Evolutionary conservation across 2,797 vertebrate species (phyloP), one percentile per base, ranked within the genome.

Genomic region (Melanotaenia trifasciata): DNA sequence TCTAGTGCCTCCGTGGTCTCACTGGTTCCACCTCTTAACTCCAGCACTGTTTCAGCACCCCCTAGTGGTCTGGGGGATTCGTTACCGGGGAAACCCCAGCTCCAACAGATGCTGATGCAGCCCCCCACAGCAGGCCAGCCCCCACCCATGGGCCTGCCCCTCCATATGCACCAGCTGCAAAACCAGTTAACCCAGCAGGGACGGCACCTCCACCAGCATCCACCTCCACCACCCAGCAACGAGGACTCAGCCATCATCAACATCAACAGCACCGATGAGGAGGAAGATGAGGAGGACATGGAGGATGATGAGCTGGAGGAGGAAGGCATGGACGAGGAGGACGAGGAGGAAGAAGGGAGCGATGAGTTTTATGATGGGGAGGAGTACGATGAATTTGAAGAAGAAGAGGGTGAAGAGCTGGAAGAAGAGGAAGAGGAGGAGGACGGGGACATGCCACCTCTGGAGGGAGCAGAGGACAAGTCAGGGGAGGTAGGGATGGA

Each of bases 191-290:
- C 76, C 32, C 90, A 86, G 54, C 86, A 86, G 53, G 74, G 87
- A 3, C 58, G 94, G 12, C 71, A 87, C 9, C 83, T 88, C 22
- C 90, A 89, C 61, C 90, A 89, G 53, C 94, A 92, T 32, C 89
- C 70, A 0, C 77, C 84, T 0, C 83, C 80, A 0, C 50, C 89
- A 0, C 26, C 86, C 38, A 88, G 43, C 74, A 94, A 94, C 1
- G 89, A 94, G 6, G 94, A 95, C 66, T 93, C 94, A 0, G 91
- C 95, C 0, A 95, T 97, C 58, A 97, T 97, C 72, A 97, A 97
- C 79, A 98, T 97, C 67, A 98, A 96, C 84, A 97, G 96, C 87
- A 96, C 96, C 0, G 96, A 97, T 3, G 96, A 97, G 11, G 96
- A 96, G 5, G 95, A 96, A 0, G 96, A 96, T 0, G 96, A 96